Evolutionary conservation across 2,888 invertebrate species (phyloP), one percentile per base, ranked within the genome.

Genomic region (Odontomyia ornata): DNA sequence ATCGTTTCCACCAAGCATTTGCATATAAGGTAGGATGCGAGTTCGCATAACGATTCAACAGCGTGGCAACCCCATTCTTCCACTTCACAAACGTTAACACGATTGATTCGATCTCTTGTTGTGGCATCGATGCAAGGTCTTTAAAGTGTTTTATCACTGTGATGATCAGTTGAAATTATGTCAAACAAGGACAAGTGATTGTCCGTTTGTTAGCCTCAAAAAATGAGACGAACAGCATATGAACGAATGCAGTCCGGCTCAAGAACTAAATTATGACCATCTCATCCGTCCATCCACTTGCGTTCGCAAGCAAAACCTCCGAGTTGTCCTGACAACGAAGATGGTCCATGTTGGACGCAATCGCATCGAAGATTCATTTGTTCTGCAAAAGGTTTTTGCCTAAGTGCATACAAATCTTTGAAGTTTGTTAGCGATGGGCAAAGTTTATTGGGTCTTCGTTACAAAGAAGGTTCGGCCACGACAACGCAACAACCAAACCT

Each of bases 151-250:
- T 85, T 85, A 85, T 85, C 85, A 81, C 80, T 80, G 82, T 82
- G 82, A 83, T 83, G 83, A 85, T 85, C 85, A 83, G 81, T 82
- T 80, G 82, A 83, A 83, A 85, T 85, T 85, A 85, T 85, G 85
- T 85, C 85, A 85, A 84, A 85, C 84, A 83, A 83, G 83, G 83
- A 84, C 83, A 82, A 82, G 80, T 80, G 81, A 81, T 81, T 80
- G 80, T 81, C 60, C 57, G 80, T 81, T 80, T 78, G 79, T 80
- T 79, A 60, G 25, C 56, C 25, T 60, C 23, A 69, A 65, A 65
- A 36, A 43, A 36, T 46, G 46, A 25, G 57, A 36, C 23, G 73
- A 36, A 13, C 57, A 43, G 36, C 73, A 30, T 73, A 60, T 73
- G 57, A 73, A 36, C 30, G 72, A 36, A 9, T 9, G 3, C 36